These are phyloP conservation scores for Drosophila ambigua DNA, from an alignment of 1,140 invertebrate species.

Conservation along the genomic window DNA sequence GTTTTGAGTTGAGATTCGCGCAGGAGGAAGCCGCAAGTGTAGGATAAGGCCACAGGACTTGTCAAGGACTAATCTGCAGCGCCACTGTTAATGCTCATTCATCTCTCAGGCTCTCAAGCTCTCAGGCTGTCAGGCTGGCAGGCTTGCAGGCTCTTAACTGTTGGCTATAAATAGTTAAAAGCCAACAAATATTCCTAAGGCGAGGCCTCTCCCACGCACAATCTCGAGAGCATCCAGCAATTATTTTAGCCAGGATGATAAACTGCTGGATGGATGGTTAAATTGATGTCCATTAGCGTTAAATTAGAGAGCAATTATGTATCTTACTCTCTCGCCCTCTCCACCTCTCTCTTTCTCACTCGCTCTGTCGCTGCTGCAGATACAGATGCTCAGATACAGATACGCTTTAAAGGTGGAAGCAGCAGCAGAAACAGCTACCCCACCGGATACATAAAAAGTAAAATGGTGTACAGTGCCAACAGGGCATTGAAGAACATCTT, in stretches of 20 bases:
- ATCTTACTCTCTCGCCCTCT: slow-evolving; percentile 7
- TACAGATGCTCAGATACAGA: slow-evolving; percentile 28
- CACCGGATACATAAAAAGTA: slow-evolving; percentile 34
- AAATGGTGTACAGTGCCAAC: slow-evolving; percentile 7
- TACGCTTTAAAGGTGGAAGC: slow-evolving; percentile 37
- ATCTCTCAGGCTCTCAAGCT: too few species aligned
- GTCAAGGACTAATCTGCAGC: slow-evolving; percentile 9
- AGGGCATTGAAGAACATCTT: not conserved
- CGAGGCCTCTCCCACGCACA: slow-evolving; percentile 23
- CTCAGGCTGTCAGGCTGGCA: not conserved
- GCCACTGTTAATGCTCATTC: too few species aligned
- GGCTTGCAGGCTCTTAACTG: not conserved
- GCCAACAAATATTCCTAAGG: slow-evolving; percentile 5
- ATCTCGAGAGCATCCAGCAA: slow-evolving; percentile 7
- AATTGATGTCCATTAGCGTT: slow-evolving; percentile 78
- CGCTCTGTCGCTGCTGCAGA: slow-evolving; percentile 28
- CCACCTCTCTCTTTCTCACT: too few species aligned
- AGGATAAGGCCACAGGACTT: slow-evolving; percentile 1
- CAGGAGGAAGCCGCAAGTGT: not conserved
- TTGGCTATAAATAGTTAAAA: slow-evolving; percentile 36
- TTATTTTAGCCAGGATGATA: slow-evolving; percentile 59
- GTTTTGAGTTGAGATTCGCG: too few species aligned
- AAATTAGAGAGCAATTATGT: slow-evolving; percentile 77
- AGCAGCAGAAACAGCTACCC: slow-evolving; percentile 1
- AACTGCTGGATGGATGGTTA: slow-evolving; percentile 57